Evolutionary conservation across 35 echinoderm and acorn worm species (phyloP).

Genomic region (Antedon bifida): DNA sequence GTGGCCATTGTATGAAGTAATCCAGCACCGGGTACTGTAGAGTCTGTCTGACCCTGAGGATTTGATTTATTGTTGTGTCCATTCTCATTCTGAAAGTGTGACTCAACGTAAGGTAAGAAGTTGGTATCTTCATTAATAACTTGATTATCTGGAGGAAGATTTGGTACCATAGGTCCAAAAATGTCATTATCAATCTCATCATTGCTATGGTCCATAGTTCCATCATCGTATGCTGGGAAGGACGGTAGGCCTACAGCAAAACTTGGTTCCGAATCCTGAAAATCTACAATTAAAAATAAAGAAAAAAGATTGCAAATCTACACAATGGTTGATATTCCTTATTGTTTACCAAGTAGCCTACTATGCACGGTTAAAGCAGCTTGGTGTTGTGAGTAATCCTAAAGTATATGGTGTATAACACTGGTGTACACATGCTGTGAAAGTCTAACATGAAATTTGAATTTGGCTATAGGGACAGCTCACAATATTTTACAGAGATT

Average conservation of each 20-base stretch:
- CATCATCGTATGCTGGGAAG: neutral
- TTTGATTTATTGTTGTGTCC: neutral
- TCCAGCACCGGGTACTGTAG: neutral
- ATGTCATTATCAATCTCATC: neutral
- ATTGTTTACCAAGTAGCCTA: too few relatives aligned
- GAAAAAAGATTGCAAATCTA: too few relatives aligned
- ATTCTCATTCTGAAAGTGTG: neutral
- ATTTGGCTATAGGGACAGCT: too few relatives aligned
- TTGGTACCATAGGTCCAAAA: neutral
- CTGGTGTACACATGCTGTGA: too few relatives aligned
- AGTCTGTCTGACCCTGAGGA: neutral
- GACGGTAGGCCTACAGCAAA: neutral
- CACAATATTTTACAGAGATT: too few relatives aligned
- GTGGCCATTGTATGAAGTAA: conserved; percentile 39
- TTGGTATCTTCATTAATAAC: neutral
- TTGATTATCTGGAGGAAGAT: neutral
- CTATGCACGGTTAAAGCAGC: too few relatives aligned
- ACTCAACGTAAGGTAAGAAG: neutral
- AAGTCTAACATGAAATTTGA: too few relatives aligned
- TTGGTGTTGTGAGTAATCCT: too few relatives aligned
- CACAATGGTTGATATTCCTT: too few relatives aligned
- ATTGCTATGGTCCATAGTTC: neutral
- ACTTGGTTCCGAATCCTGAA: neutral
- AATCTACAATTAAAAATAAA: neutral
- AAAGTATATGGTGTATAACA: too few relatives aligned